Percentiles rank a stretch among this genome's conserved stretches.
Evolutionary conservation across 2,113 vertebrate species (phyloP).

Genomic region (Siniperca knerii): DNA sequence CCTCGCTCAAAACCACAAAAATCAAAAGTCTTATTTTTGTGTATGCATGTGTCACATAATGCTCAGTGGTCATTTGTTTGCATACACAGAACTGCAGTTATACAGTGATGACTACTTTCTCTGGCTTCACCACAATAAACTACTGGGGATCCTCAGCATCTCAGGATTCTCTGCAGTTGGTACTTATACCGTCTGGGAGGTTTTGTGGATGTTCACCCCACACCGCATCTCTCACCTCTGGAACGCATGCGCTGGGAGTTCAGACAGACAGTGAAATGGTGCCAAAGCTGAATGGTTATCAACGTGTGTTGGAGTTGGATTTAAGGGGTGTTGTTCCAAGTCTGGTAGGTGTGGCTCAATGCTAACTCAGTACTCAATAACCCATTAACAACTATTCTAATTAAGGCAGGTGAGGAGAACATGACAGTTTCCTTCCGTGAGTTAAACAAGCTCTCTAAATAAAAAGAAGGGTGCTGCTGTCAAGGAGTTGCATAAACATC

Average conservation of each 20-base stretch:
- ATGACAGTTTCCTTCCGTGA: not conserved
- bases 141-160: conserved; percentile 15
- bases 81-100: conserved; percentile 41
- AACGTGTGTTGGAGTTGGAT: conserved; percentile 13
- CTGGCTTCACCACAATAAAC: conserved; percentile 32
- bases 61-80: conserved; percentile 28
- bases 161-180: conserved; percentile 10
- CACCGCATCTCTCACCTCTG: conserved; percentile 4
- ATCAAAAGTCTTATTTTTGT: not conserved
- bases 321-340: not conserved
- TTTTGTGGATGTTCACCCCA: conserved; percentile 8
- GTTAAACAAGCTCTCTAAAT: not conserved
- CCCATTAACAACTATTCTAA: conserved; percentile 1
- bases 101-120: conserved; percentile 14
- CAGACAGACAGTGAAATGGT: conserved; percentile 28
- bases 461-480: not conserved
- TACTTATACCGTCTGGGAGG: conserved; percentile 3
- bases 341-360: conserved; percentile 1
- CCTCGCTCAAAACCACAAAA: not conserved
- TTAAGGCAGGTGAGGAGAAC: not conserved
- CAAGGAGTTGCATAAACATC: not conserved
- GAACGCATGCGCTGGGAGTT: conserved; percentile 15
- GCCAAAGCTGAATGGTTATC: conserved; percentile 47
- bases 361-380: conserved; percentile 16
- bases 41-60: not conserved